Conservation (phyloP, 2,797 vertebrate genomes). For the Serranus cabrilla region DNA sequence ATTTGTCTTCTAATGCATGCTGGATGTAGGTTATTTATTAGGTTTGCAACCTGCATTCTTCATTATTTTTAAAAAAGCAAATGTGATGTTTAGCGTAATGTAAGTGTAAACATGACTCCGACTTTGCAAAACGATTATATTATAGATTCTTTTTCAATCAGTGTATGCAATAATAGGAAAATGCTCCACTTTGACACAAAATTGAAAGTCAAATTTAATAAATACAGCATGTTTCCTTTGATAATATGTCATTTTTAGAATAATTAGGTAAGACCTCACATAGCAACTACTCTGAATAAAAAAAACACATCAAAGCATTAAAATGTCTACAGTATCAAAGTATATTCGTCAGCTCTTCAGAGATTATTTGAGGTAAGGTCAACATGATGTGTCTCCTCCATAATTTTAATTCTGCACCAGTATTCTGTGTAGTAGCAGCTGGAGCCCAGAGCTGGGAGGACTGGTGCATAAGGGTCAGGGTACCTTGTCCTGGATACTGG, state of each 20-base stretch:
- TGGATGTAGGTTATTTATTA: neutral
- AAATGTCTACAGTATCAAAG: neutral
- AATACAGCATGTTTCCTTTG: neutral
- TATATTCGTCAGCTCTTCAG: neutral
- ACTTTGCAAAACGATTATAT: neutral
- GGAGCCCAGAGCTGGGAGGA: slow-evolving; percentile 51
- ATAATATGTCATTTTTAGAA: neutral
- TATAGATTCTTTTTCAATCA: no score
- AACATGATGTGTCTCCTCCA: slow-evolving; percentile 21
- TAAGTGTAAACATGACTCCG: neutral
- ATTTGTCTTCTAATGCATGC: neutral
- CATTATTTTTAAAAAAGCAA: neutral
- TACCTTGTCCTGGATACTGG: slow-evolving; percentile 67
- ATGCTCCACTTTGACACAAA: neutral
- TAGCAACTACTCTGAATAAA: neutral
- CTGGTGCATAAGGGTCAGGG: slow-evolving; percentile 75
- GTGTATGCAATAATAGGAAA: no score
- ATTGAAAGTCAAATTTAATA: neutral
- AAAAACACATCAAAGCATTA: neutral
- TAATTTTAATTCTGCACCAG: slow-evolving; percentile 35
- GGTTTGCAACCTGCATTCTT: slow-evolving; percentile 1
- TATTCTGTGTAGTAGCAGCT: slow-evolving; percentile 56
- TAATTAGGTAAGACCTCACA: neutral
- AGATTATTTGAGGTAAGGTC: slow-evolving; percentile 13
- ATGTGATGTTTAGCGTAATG: neutral